These are phyloP conservation scores for Empidonax traillii DNA, from an alignment of 2,113 vertebrate genomes.

Conservation along the genomic window DNA sequence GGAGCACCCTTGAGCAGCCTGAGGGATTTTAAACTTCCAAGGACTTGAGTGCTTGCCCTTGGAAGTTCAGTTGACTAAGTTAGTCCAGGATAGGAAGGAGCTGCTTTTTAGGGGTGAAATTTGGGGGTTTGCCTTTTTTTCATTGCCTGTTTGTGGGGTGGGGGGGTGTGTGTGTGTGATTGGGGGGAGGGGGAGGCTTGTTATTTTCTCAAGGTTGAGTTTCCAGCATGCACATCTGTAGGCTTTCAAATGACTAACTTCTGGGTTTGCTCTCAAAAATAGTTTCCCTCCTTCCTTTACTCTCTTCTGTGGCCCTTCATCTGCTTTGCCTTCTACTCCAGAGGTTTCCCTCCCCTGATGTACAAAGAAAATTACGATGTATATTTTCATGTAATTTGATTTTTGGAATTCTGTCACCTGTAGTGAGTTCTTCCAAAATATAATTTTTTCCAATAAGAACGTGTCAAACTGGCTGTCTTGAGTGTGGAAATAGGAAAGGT, in stretches of 20 bases:
- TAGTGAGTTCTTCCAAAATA: constrained; percentile 99
- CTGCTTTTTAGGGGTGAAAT: constrained; percentile 71
- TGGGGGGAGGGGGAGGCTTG: background rate
- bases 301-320: constrained; percentile 53
- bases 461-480: constrained; percentile 75
- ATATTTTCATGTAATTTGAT: constrained; percentile 99
- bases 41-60: constrained; percentile 55
- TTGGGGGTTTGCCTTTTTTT: constrained; percentile 23
- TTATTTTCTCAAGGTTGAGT: constrained; percentile 75
- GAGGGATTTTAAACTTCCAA: constrained; percentile 48
- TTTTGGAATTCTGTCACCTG: constrained; percentile 94
- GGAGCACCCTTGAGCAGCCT: constrained; percentile 69
- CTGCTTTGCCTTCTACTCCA: constrained; percentile 77
- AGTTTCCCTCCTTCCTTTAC: constrained; percentile 55
- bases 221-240: constrained; percentile 86
- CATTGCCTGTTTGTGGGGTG: constrained; percentile 61
- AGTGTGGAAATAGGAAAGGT: constrained; percentile 53
- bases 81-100: constrained; percentile 62
- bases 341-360: constrained; percentile 87
- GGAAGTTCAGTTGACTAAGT: constrained; percentile 66
- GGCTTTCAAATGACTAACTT: constrained; percentile 76
- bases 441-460: constrained; percentile 90
- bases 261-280: constrained; percentile 78
- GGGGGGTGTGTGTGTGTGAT: background rate
- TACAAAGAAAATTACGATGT: constrained; percentile 98